Conservation (phyloP, 2,113 vertebrate genomes). For the Burhinus oedicnemus region DNA sequence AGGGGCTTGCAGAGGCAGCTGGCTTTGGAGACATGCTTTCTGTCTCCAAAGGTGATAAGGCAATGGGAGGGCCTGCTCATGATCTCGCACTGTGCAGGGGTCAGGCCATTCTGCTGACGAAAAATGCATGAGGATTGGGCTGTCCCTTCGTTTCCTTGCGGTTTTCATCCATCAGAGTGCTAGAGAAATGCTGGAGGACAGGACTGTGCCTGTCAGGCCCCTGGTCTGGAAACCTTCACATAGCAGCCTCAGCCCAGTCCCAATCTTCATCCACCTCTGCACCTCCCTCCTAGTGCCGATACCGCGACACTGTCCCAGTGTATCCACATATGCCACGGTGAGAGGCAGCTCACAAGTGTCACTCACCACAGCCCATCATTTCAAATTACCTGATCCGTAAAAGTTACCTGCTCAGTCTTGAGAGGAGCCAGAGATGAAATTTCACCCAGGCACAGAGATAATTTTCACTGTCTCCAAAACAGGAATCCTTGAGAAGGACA, state of each 20-base stretch:
- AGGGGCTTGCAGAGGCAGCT: neutral
- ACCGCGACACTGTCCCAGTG: accelerated
- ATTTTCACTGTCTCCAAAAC: constrained; percentile 36
- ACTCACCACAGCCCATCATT: neutral
- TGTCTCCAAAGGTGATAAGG: constrained; percentile 20
- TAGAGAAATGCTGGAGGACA: neutral
- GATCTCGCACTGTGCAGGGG: neutral
- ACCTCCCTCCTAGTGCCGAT: neutral
- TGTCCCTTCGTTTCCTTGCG: neutral
- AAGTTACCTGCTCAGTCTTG: neutral
- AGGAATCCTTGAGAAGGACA: constrained; percentile 50
- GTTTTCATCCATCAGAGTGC: neutral
- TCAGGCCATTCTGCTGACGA: constrained; percentile 14
- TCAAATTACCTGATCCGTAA: neutral
- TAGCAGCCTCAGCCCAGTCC: neutral
- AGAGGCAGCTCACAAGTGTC: neutral
- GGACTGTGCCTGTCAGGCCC: neutral
- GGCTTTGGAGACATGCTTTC: neutral
- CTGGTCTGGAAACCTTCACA: neutral
- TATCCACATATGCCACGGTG: neutral
- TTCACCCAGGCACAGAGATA: constrained; percentile 30
- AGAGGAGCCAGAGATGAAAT: neutral
- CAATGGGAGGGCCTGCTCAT: neutral
- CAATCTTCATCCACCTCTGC: neutral
- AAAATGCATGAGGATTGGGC: neutral